Evolutionary conservation across 1,140 invertebrate species (phyloP).

Genomic region (Drosophila bipectinata): DNA sequence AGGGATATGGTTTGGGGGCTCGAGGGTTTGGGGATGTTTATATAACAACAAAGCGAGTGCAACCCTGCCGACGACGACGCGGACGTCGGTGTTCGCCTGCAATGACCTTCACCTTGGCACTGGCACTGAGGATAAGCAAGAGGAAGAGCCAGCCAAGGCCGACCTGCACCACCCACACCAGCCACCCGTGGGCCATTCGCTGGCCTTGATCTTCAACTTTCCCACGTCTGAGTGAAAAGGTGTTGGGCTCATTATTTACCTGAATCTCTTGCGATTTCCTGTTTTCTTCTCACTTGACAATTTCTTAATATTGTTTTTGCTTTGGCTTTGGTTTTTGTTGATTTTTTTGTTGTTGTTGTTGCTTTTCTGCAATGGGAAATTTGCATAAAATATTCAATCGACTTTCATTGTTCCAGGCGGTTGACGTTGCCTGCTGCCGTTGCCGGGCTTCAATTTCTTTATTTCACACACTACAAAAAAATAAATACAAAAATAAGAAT

Average conservation of each 20-base stretch:
- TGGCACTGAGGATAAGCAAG: slow-evolving; percentile 17
- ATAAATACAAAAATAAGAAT: slow-evolving; percentile 14
- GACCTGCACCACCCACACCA: slow-evolving; percentile 28
- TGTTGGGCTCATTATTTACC: slow-evolving; percentile 7
- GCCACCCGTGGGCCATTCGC: neutral
- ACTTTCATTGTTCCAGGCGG: slow-evolving; percentile 51
- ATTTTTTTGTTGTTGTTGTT: slow-evolving; percentile 11
- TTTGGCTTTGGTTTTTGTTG: slow-evolving; percentile 1
- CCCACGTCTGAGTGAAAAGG: slow-evolving; percentile 26
- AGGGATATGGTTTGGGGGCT: neutral
- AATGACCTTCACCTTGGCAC: slow-evolving; percentile 77
- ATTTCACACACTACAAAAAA: slow-evolving; percentile 46
- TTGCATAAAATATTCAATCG: slow-evolving; percentile 74
- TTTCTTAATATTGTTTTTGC: slow-evolving; percentile 2
- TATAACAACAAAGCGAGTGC: slow-evolving; percentile 75
- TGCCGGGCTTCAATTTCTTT: slow-evolving; percentile 66
- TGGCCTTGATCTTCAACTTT: slow-evolving; percentile 71
- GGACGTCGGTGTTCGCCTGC: slow-evolving; percentile 53
- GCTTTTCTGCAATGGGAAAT: slow-evolving; percentile 44
- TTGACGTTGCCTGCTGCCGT: slow-evolving; percentile 16
- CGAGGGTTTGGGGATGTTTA: slow-evolving; percentile 37
- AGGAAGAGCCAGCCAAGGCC: slow-evolving; percentile 21
- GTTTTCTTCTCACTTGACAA: slow-evolving; percentile 5
- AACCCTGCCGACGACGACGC: slow-evolving; percentile 2
- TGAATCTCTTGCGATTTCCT: slow-evolving; percentile 51